Conservation (phyloP, 2,888 invertebrate species). For the Strigamia transsilvanica region DNA sequence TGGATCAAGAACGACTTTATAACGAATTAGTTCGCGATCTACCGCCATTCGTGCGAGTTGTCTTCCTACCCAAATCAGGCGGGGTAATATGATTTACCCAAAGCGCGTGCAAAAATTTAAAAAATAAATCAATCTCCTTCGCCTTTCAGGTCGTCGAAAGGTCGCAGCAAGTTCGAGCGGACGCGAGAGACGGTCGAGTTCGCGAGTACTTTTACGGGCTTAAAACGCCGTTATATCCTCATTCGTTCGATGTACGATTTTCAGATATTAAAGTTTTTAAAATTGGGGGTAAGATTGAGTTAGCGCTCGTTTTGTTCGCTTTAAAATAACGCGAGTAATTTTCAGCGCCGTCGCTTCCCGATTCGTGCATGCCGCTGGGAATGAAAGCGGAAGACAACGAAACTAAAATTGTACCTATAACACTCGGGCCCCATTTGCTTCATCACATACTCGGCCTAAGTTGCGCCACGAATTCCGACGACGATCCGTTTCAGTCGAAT, state of each 20-base stretch:
- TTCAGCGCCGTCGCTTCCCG: conserved; percentile 84
- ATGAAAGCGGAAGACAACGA: conserved; percentile 92
- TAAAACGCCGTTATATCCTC: conserved; percentile 82
- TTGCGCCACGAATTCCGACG: conserved; percentile 80
- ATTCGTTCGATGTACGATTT: conserved; percentile 93
- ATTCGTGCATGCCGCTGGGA: conserved; percentile 95
- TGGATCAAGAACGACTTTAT: conserved; percentile 95
- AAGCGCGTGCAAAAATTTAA: conserved; percentile 60
- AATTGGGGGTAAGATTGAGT: conserved; percentile 72
- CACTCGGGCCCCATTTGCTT: conserved; percentile 69
- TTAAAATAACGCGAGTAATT: not conserved
- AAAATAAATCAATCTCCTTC: not conserved
- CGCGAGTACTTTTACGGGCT: conserved; percentile 96
- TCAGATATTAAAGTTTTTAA: conserved; percentile 88
- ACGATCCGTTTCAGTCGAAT: conserved; percentile 86
- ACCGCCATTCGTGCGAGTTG: conserved; percentile 91
- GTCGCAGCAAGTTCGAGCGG: conserved; percentile 74
- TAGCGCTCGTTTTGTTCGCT: not conserved
- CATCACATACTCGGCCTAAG: conserved; percentile 91
- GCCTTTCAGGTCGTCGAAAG: conserved; percentile 84
- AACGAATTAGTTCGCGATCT: conserved; percentile 93
- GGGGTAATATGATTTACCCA: conserved; percentile 74
- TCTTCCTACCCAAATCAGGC: conserved; percentile 93
- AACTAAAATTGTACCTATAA: conserved; percentile 84
- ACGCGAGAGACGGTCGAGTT: conserved; percentile 80